Evolutionary conservation across 2,888 invertebrate species (phyloP).

Genomic region (Scaptomyza flava): DNA sequence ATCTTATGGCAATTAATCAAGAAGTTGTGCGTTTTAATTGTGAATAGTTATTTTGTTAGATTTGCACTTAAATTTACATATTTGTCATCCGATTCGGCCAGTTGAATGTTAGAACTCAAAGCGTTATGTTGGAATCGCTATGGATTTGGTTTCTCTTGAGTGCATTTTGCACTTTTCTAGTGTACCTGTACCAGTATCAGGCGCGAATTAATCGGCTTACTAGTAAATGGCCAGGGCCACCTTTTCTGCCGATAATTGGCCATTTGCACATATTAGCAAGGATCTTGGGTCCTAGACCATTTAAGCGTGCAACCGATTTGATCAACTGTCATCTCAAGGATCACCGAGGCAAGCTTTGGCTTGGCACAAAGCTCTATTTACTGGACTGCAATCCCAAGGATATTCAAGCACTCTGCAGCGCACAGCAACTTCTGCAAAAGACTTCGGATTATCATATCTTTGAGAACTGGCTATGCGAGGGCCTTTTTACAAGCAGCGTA

Average conservation of each 20-base stretch:
- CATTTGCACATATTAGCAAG: constrained; percentile 60
- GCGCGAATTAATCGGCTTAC: constrained; percentile 55
- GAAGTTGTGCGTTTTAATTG: constrained; percentile 1
- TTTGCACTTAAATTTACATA: constrained; percentile 51
- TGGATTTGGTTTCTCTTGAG: constrained; percentile 30
- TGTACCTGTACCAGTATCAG: constrained; percentile 37
- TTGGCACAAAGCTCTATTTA: constrained; percentile 62
- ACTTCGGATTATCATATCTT: constrained; percentile 59
- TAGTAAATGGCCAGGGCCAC: constrained; percentile 61
- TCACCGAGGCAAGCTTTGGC: constrained; percentile 64
- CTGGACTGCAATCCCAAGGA: constrained; percentile 68
- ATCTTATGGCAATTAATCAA: constrained; percentile 4
- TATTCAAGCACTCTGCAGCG: constrained; percentile 60
- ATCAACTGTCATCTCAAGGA: constrained; percentile 49
- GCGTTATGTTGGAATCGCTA: constrained; percentile 51
- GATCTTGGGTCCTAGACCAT: constrained; percentile 42
- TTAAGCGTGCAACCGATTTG: constrained; percentile 38
- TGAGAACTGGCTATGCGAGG: constrained; percentile 55
- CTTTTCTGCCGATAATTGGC: constrained; percentile 54
- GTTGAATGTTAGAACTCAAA: constrained; percentile 34
- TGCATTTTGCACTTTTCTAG: constrained; percentile 29
- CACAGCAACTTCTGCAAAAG: constrained; percentile 63
- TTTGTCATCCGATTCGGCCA: constrained; percentile 29
- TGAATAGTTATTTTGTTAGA: constrained; percentile 6
- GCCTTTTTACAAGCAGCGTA: constrained; percentile 53